phyloP scores from a whole-genome alignment of 2,113 vertebrate species.

The Panthera uncia region DNA sequence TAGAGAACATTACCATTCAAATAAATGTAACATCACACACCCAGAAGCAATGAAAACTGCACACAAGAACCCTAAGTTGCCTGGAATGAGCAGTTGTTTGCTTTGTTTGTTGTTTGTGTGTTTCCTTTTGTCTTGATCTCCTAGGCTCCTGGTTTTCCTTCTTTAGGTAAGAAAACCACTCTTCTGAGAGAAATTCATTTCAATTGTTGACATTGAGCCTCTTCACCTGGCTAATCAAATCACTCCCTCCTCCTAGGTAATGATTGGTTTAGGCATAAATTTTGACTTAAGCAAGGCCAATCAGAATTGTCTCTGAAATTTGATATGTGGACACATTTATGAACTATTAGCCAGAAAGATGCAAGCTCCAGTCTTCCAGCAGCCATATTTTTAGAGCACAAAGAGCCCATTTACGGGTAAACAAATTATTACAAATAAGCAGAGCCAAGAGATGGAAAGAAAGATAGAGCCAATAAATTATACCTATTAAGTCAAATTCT shows the following conservation, averaged over 20 bases:
- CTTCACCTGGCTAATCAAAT: background rate
- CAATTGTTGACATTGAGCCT: background rate
- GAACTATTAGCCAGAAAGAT: background rate
- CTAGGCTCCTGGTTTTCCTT: background rate
- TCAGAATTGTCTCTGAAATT: background rate
- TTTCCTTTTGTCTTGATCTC: background rate
- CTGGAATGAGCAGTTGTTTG: background rate
- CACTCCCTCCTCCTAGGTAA: background rate
- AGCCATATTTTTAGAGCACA: slow-evolving; percentile 1
- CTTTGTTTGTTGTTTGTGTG: background rate
- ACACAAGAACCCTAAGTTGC: background rate
- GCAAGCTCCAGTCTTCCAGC: background rate
- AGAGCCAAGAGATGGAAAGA: slow-evolving; percentile 15
- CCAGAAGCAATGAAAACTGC: background rate
- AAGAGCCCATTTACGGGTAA: slow-evolving; percentile 14
- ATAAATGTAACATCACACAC: background rate
- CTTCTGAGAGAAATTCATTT: background rate
- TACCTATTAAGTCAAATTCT: slow-evolving; percentile 1
- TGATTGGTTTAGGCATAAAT: background rate
- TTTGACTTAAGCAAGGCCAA: background rate
- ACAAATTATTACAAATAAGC: slow-evolving; percentile 35
- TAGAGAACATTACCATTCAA: background rate
- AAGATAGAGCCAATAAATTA: slow-evolving; percentile 37
- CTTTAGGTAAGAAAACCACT: slow-evolving; percentile 1
- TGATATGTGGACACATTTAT: background rate